A percentile compares a stretch with the other conserved stretches of the same genome.
These are phyloP conservation scores for Turdus rufiventris DNA, from an alignment of 2,113 vertebrate genomes.

Conservation along the genomic window DNA sequence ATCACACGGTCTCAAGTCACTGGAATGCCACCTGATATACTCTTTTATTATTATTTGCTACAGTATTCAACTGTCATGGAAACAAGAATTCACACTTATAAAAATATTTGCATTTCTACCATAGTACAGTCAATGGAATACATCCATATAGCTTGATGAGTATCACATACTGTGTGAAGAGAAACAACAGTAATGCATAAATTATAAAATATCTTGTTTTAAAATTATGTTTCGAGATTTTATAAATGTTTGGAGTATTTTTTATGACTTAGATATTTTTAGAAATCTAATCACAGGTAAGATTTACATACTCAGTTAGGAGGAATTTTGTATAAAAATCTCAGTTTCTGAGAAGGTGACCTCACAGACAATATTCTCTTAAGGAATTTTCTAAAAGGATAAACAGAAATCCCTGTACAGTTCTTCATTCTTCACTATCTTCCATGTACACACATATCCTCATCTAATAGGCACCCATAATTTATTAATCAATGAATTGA, in stretches of 20 bases:
- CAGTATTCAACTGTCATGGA: neutral
- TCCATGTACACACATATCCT: neutral
- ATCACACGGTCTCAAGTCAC: neutral
- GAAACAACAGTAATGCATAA: neutral
- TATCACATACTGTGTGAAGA: neutral
- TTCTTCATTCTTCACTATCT: neutral
- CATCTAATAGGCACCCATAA: neutral
- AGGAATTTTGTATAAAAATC: neutral
- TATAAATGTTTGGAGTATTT: neutral
- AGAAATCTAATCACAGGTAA: neutral
- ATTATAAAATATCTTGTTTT: neutral
- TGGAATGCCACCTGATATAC: neutral
- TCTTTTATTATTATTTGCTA: neutral
- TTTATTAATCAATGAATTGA: neutral
- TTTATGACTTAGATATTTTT: neutral
- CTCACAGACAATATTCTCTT: neutral
- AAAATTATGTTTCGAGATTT: neutral
- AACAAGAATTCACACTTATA: neutral
- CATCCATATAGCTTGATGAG: neutral
- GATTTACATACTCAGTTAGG: neutral
- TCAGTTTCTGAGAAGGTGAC: fast-evolving
- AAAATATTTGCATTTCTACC: neutral
- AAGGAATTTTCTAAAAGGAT: neutral
- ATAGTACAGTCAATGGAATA: neutral
- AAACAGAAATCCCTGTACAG: neutral